Percentiles rank a stretch among this genome's conserved stretches.
phyloP scores from a whole-genome alignment of 2,888 invertebrate species.

The Amiota minor region DNA sequence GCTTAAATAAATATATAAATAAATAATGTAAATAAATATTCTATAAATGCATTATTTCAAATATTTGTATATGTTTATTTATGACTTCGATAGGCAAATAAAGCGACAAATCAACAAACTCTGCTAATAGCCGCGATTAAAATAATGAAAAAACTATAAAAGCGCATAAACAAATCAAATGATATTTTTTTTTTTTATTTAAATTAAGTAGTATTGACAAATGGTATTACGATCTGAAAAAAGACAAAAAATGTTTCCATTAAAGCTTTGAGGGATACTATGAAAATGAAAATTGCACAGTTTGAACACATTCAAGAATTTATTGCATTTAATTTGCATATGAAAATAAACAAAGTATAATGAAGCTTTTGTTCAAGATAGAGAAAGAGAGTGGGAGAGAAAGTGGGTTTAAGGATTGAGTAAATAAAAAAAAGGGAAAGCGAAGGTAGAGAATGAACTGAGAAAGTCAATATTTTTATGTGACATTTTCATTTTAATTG shows the following conservation, averaged over 20 bases:
- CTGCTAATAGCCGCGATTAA: not conserved
- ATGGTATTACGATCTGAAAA: not conserved
- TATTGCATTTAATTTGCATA: conserved; percentile 27
- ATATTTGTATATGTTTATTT: conserved; percentile 6
- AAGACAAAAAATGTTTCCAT: not conserved
- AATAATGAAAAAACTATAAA: conserved; percentile 3
- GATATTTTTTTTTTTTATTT: too few species aligned
- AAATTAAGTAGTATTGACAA: not conserved
- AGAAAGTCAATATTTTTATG: conserved; percentile 20
- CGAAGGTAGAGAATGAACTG: not conserved
- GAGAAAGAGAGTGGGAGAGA: not conserved
- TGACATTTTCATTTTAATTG: conserved; percentile 15
- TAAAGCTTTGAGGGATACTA: too few species aligned
- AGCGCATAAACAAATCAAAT: too few species aligned
- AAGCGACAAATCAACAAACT: not conserved
- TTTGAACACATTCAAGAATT: not conserved
- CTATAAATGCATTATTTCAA: not conserved
- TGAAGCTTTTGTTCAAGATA: not conserved
- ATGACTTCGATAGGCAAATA: conserved; percentile 1
- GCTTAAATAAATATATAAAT: not conserved
- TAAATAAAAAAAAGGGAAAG: not conserved
- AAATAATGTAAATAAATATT: not conserved
- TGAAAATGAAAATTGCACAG: too few species aligned
- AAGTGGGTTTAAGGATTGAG: not conserved
- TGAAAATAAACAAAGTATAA: conserved; percentile 10